Conservation (phyloP, 1,140 invertebrate species). For the Tetranychus urticae region DNA sequence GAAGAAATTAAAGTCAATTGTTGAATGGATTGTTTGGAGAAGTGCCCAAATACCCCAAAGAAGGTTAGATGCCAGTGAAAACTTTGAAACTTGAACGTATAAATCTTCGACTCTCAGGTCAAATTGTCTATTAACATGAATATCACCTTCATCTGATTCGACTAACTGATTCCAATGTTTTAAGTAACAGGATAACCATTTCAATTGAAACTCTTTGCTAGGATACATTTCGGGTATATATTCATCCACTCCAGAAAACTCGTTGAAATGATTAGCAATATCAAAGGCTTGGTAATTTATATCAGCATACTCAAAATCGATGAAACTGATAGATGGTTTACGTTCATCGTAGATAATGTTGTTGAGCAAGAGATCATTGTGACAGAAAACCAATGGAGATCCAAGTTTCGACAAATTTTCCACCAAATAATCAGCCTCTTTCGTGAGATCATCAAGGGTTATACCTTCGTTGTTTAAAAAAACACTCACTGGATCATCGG, state of each 20-base stretch:
- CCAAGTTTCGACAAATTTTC: slow-evolving; percentile 33
- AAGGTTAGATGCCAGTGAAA: too few species aligned
- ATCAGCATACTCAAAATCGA: slow-evolving; percentile 89
- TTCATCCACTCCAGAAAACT: slow-evolving; percentile 55
- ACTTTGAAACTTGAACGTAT: too few species aligned
- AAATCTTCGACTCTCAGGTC: too few species aligned
- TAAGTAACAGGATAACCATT: slow-evolving; percentile 55
- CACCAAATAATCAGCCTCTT: slow-evolving; percentile 41
- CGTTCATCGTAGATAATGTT: slow-evolving; percentile 58
- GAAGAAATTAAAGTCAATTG: slow-evolving; percentile 40
- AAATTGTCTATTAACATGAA: too few species aligned
- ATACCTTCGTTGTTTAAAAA: background rate
- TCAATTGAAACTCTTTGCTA: slow-evolving; percentile 42
- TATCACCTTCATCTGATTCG: too few species aligned
- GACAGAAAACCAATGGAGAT: slow-evolving; percentile 75
- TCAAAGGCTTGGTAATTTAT: slow-evolving; percentile 88
- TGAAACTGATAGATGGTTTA: slow-evolving; percentile 45
- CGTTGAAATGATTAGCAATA: slow-evolving; percentile 92
- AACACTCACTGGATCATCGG: background rate
- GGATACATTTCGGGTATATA: slow-evolving; percentile 40
- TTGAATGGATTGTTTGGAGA: slow-evolving; percentile 41
- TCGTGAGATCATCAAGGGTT: background rate
- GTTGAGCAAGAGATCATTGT: slow-evolving; percentile 85
- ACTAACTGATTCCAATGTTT: slow-evolving; percentile 18
- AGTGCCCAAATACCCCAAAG: too few species aligned